Evolutionary conservation across 2,888 invertebrate genomes (phyloP).

Genomic region (Cataglyphis livida): DNA sequence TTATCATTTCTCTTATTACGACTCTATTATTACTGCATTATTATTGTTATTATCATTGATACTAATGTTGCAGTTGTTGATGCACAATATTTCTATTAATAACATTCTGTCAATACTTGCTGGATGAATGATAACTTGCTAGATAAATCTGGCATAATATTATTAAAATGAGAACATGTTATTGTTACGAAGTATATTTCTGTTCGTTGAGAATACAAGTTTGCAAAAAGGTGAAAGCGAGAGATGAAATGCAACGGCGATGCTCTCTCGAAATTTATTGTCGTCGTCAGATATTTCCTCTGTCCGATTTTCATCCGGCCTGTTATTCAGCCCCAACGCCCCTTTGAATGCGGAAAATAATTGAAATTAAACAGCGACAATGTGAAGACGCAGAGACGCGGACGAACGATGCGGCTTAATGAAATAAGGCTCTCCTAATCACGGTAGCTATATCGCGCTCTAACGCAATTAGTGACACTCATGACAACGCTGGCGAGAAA

Average conservation of each 20-base stretch:
- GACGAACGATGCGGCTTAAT: conserved; percentile 33
- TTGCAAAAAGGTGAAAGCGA: conserved; percentile 14
- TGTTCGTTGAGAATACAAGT: background rate
- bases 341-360: conserved; percentile 42
- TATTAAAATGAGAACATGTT: conserved; percentile 5
- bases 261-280: conserved; percentile 46
- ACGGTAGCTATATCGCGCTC: conserved; percentile 15
- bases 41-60: background rate
- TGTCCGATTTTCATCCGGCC: conserved; percentile 36
- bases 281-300: conserved; percentile 39
- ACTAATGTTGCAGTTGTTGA: background rate
- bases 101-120: background rate
- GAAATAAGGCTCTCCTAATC: conserved; percentile 52
- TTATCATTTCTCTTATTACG: background rate
- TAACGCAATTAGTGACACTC: conserved; percentile 28
- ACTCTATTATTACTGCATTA: background rate
- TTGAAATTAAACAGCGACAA: conserved; percentile 51
- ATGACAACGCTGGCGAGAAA: conserved; percentile 25
- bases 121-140: background rate
- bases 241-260: conserved; percentile 10
- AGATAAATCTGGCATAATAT: background rate
- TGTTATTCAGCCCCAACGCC: conserved; percentile 16
- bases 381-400: conserved; percentile 42
- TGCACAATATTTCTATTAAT: background rate
- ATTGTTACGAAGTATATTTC: conserved; percentile 9